Conservation (phyloP, 1,140 invertebrate species). For the Drosophila pseudoobscura region DNA sequence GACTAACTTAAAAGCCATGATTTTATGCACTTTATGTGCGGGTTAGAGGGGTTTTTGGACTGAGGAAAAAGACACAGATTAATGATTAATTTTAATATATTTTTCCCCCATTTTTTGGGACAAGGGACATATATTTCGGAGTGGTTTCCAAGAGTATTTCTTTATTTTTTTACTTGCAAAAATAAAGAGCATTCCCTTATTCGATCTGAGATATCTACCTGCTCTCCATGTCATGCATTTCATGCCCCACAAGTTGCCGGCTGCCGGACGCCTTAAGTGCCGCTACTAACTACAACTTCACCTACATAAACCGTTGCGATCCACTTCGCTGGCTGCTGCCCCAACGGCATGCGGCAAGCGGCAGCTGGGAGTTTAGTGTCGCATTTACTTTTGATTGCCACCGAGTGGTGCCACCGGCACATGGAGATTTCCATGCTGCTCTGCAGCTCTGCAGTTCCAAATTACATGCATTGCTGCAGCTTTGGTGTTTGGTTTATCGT, state of each 20-base stretch:
- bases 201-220: too few species aligned
- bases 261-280: constrained; percentile 15
- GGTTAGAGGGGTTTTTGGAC: too few species aligned
- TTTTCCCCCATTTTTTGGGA: too few species aligned
- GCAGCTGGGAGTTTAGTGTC: constrained; percentile 50
- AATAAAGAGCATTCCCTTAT: too few species aligned
- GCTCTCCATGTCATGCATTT: neutral
- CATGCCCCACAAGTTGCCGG: constrained; percentile 33
- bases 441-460: constrained; percentile 36
- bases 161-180: too few species aligned
- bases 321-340: constrained; percentile 10
- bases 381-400: constrained; percentile 67
- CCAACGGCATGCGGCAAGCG: neutral
- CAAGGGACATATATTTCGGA: too few species aligned
- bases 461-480: constrained; percentile 61
- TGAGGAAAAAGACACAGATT: too few species aligned
- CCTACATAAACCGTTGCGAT: constrained; percentile 4
- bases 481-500: constrained; percentile 70
- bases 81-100: too few species aligned
- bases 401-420: constrained; percentile 35
- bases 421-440: constrained; percentile 47
- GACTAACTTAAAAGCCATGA: too few species aligned
- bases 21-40: too few species aligned
- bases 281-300: constrained; percentile 10
- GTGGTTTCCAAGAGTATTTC: too few species aligned